phyloP scores from a whole-genome alignment of 1,140 invertebrate genomes.

The Chironomus tepperi region DNA sequence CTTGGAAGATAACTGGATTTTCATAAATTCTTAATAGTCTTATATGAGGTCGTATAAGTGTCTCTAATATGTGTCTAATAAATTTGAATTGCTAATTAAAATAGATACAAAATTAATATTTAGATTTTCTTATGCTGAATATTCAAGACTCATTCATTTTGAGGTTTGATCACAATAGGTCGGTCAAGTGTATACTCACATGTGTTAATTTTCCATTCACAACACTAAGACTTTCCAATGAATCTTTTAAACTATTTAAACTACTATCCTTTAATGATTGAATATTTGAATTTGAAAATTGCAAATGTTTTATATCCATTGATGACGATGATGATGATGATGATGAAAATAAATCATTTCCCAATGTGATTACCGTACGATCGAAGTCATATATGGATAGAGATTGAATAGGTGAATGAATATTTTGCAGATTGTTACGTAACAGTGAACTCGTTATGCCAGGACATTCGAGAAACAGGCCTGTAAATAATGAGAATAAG shows the following conservation, averaged over 20 bases:
- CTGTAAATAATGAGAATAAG: conserved; percentile 37
- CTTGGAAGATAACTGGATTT: not conserved
- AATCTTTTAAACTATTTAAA: conserved; percentile 59
- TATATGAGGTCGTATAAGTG: too few relatives aligned
- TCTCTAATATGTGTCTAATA: too few relatives aligned
- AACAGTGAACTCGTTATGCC: conserved; percentile 43
- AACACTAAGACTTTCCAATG: conserved; percentile 70
- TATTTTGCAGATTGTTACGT: conserved; percentile 42
- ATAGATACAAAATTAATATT: too few relatives aligned
- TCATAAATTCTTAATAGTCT: not conserved
- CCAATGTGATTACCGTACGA: conserved; percentile 58
- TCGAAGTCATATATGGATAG: conserved; percentile 81
- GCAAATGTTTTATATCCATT: conserved; percentile 65
- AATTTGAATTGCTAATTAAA: too few relatives aligned
- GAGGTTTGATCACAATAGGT: too few relatives aligned
- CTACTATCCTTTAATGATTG: conserved; percentile 64
- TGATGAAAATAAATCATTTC: conserved; percentile 58
- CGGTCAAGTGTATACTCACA: conserved; percentile 28
- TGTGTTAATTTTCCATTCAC: conserved; percentile 67
- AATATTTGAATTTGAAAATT: conserved; percentile 73
- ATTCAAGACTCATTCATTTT: too few relatives aligned
- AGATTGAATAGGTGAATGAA: conserved; percentile 64
- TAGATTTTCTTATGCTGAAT: too few relatives aligned
- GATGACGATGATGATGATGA: conserved; percentile 36
- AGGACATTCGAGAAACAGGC: conserved; percentile 80